Conservation (phyloP, 53 echinoderm and acorn worm genomes). For the Hippasteria phrygiana region DNA sequence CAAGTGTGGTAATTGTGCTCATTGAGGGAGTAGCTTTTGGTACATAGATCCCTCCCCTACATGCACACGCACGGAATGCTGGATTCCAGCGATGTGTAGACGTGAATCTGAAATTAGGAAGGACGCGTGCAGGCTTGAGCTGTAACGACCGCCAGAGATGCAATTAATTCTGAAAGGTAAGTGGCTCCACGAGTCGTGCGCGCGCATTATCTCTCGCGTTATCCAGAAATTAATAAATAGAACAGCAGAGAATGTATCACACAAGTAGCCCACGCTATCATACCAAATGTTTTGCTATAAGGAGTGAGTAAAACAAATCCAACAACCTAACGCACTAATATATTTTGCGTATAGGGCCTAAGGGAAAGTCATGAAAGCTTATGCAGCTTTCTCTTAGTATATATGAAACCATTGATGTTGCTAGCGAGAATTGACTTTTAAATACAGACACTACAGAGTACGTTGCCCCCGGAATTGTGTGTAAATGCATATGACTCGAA, state of each 20-base stretch:
- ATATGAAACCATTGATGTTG: too few species aligned
- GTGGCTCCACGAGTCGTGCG: slow-evolving; percentile 15
- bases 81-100: neutral
- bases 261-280: neutral
- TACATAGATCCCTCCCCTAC: neutral
- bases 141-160: neutral
- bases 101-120: slow-evolving; percentile 14
- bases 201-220: neutral
- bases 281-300: too few species aligned
- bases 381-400: too few species aligned
- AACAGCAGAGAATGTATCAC: neutral
- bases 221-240: neutral
- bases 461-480: too few species aligned
- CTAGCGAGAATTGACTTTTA: too few species aligned
- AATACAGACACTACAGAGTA: too few species aligned
- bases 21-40: neutral
- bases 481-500: too few species aligned
- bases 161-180: slow-evolving; percentile 28
- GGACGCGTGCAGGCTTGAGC: neutral
- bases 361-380: too few species aligned
- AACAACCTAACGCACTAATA: too few species aligned
- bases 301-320: too few species aligned
- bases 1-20: too few species aligned
- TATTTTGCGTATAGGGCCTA: too few species aligned
- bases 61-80: neutral